phyloP scores from a whole-genome alignment of 2,888 invertebrate species.

The Dolichopus griseipennis region DNA sequence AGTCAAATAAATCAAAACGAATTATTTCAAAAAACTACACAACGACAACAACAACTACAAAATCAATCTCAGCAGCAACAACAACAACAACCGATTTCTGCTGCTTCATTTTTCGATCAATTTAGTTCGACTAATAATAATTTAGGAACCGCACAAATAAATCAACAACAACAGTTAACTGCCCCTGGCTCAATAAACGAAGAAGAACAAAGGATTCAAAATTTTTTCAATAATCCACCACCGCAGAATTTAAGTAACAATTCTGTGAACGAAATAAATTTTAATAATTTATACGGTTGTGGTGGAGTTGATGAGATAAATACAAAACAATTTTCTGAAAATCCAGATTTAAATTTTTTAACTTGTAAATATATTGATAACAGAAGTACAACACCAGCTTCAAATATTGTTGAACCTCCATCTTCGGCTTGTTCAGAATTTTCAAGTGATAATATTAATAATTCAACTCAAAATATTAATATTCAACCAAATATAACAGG shows the following conservation, averaged over 20 bases:
- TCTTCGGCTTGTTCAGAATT: constrained; percentile 40
- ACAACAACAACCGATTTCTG: constrained; percentile 17
- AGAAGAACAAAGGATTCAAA: constrained; percentile 35
- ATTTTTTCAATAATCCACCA: constrained; percentile 43
- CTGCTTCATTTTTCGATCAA: constrained; percentile 31
- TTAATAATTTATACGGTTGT: constrained; percentile 37
- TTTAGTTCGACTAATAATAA: constrained; percentile 19
- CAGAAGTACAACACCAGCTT: constrained; percentile 33
- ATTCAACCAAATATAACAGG: constrained; percentile 19
- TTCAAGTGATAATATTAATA: constrained; percentile 29
- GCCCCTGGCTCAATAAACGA: constrained; percentile 16
- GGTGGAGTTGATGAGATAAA: constrained; percentile 26
- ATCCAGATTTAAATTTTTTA: neutral
- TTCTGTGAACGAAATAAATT: constrained; percentile 37
- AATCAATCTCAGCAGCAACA: neutral
- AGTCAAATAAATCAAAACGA: neutral
- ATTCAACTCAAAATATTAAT: constrained; percentile 17
- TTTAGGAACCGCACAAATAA: neutral
- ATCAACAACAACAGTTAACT: constrained; percentile 21
- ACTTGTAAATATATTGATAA: constrained; percentile 19
- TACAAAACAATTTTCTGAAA: neutral
- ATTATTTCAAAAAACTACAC: neutral
- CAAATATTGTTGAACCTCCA: constrained; percentile 40
- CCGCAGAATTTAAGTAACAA: constrained; percentile 31
- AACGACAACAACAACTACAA: neutral